These are phyloP conservation scores for Chymomyza costata DNA, from an alignment of 1,140 invertebrate genomes.

Conservation along the genomic window DNA sequence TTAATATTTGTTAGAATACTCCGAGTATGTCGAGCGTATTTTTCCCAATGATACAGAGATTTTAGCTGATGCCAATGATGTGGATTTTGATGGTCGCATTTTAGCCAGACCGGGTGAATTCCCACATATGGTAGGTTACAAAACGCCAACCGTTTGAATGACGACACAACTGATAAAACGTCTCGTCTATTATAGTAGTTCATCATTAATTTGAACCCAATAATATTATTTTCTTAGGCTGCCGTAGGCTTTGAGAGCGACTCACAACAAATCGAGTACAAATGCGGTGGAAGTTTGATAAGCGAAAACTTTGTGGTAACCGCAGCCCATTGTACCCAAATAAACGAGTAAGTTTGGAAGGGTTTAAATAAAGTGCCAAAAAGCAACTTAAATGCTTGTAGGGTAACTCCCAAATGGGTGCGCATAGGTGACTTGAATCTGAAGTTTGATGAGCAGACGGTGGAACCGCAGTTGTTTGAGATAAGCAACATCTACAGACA, in stretches of 20 bases:
- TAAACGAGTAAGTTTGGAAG: constrained; percentile 45
- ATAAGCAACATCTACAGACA: constrained; percentile 41
- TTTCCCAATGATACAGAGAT: constrained; percentile 56
- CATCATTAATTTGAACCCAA: constrained; percentile 6
- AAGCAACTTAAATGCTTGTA: constrained; percentile 20
- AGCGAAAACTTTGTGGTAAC: constrained; percentile 69
- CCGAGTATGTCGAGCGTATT: constrained; percentile 58
- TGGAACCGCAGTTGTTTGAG: constrained; percentile 35
- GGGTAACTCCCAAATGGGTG: constrained; percentile 47
- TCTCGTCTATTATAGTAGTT: not conserved
- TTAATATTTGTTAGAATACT: constrained; percentile 61
- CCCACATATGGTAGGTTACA: constrained; percentile 72
- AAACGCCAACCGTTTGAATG: not conserved
- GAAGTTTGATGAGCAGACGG: constrained; percentile 30
- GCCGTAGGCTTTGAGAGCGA: constrained; percentile 45
- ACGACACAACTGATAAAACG: constrained; percentile 20
- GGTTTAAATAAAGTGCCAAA: not conserved
- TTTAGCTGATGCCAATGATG: constrained; percentile 54
- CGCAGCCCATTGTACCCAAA: constrained; percentile 62
- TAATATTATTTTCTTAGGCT: constrained; percentile 37
- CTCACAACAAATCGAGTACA: constrained; percentile 46
- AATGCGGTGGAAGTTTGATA: constrained; percentile 75
- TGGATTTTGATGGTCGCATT: constrained; percentile 63
- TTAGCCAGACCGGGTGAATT: constrained; percentile 69
- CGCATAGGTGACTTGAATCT: constrained; percentile 63